Conservation (phyloP, 1,140 invertebrate species). For the Drosophila tristis region DNA sequence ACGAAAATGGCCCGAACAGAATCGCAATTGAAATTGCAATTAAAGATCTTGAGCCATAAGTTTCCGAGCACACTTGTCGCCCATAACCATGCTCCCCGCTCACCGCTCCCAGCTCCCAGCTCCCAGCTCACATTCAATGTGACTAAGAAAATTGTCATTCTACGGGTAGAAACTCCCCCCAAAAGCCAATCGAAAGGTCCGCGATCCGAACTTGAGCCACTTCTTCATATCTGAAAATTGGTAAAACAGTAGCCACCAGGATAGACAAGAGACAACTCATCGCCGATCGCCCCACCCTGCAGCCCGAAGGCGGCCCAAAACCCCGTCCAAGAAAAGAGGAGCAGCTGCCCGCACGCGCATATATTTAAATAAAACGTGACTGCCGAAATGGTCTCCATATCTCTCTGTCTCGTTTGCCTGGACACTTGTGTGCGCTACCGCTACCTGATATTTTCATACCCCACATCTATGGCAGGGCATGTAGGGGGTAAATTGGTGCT, state of each 20-base stretch:
- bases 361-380: conserved; percentile 84
- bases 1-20: conserved; percentile 47
- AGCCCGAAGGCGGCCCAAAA: not conserved
- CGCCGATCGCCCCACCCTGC: conserved; percentile 23
- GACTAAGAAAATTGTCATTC: conserved; percentile 19
- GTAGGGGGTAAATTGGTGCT: not conserved
- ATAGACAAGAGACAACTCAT: conserved; percentile 57
- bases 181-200: not conserved
- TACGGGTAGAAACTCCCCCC: no score
- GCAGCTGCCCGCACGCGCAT: conserved; percentile 80
- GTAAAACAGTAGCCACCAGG: conserved; percentile 51
- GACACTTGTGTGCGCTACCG: conserved; percentile 78
- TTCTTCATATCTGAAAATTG: conserved; percentile 43
- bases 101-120: not conserved
- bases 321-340: conserved; percentile 29
- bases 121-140: not conserved
- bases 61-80: conserved; percentile 65
- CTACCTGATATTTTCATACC: conserved; percentile 66
- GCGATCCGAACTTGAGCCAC: conserved; percentile 21
- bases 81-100: conserved; percentile 20
- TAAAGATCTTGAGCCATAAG: conserved; percentile 62
- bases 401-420: conserved; percentile 63
- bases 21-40: conserved; percentile 59
- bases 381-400: conserved; percentile 79
- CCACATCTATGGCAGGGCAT: conserved; percentile 24